Conservation (phyloP, 2,113 vertebrate genomes). For the Coturnix japonica region DNA sequence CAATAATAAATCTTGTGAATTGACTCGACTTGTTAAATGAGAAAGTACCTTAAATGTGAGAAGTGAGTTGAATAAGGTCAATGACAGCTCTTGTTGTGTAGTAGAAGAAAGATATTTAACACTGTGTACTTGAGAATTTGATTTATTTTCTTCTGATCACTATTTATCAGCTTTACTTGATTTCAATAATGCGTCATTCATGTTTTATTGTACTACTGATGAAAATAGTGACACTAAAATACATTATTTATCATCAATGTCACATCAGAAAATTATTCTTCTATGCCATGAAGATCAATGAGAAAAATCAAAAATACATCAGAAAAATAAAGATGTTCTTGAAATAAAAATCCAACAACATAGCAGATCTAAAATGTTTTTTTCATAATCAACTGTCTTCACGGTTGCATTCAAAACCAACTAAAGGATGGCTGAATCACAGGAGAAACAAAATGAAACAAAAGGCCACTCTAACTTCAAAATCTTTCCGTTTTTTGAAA, state of each 20-base stretch:
- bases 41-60: conserved; percentile 12
- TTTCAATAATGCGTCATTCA: neutral
- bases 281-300: fast-evolving
- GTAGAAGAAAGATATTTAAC: neutral
- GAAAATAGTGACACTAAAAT: neutral
- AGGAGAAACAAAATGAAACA: neutral
- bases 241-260: neutral
- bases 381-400: neutral
- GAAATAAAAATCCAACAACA: neutral
- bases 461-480: neutral
- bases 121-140: neutral
- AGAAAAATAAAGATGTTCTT: neutral
- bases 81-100: conserved; percentile 3
- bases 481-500: neutral
- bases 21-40: neutral
- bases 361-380: neutral
- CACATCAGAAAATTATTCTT: neutral
- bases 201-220: neutral
- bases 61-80: conserved; percentile 31
- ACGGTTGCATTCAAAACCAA: neutral
- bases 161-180: neutral
- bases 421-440: neutral
- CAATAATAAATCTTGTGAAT: conserved; percentile 55
- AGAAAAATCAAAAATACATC: neutral
- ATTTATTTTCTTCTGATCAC: neutral